phyloP scores from a whole-genome alignment of 2,797 vertebrate species.

The Neosilurus hyrtlii region DNA sequence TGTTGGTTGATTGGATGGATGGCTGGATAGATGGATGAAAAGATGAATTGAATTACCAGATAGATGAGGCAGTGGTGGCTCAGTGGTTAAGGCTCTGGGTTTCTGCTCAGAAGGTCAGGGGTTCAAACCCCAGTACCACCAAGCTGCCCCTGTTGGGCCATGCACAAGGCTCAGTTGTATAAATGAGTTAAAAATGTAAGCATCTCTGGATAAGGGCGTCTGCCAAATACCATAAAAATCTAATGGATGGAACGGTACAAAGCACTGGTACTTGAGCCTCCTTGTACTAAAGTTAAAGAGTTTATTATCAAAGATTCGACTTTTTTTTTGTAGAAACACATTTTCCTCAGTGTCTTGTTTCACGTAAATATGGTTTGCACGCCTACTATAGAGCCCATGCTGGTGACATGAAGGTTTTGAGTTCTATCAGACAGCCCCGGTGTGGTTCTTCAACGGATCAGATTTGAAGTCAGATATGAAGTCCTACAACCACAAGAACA shows the following conservation, averaged over 20 bases:
- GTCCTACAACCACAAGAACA: slow-evolving; percentile 11
- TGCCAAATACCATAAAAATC: too few species aligned
- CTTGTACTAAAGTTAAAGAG: not conserved
- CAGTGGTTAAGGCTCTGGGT: too few species aligned
- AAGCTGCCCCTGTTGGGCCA: too few species aligned
- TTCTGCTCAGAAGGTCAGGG: too few species aligned
- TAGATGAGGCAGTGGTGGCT: too few species aligned
- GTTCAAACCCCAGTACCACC: too few species aligned
- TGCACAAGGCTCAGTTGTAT: too few species aligned
- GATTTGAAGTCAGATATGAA: slow-evolving; percentile 35
- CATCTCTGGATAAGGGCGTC: too few species aligned
- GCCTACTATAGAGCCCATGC: not conserved
- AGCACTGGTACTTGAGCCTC: not conserved
- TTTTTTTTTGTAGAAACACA: not conserved
- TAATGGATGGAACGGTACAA: not conserved
- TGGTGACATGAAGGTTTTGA: not conserved
- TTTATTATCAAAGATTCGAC: not conserved
- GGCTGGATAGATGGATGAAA: too few species aligned
- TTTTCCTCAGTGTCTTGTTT: not conserved
- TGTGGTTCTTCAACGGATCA: not conserved
- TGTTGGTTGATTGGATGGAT: too few species aligned
- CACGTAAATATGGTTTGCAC: not conserved
- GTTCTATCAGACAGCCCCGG: not conserved
- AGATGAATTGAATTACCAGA: too few species aligned
- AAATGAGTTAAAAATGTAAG: too few species aligned